phyloP scores from a whole-genome alignment of 2,113 vertebrate genomes.

The Xiphophorus couchianus region DNA sequence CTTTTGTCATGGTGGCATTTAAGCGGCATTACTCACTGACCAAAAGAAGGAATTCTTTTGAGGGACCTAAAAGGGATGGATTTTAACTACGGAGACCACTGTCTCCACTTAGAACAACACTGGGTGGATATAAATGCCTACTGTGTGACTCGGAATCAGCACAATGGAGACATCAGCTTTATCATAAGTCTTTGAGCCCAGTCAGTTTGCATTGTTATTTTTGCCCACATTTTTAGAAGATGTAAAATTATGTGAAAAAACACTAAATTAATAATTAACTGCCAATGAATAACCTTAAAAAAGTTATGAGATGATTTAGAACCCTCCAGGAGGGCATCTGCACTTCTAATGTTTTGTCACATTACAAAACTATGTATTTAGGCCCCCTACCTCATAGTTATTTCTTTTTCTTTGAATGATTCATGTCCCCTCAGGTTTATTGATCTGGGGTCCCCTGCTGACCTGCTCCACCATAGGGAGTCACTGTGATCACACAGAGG shows the following conservation, averaged over 20 bases:
- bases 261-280: not conserved
- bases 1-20: constrained; percentile 80
- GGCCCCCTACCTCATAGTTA: constrained; percentile 61
- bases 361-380: constrained; percentile 60
- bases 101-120: constrained; percentile 76
- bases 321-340: constrained; percentile 48
- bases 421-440: constrained; percentile 66
- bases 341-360: constrained; percentile 56
- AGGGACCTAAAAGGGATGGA: constrained; percentile 70
- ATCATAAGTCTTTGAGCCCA: constrained; percentile 22
- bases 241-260: not conserved
- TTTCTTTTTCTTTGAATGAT: constrained; percentile 62
- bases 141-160: constrained; percentile 62
- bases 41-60: constrained; percentile 74
- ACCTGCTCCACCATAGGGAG: constrained; percentile 44
- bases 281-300: not conserved
- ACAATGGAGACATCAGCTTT: constrained; percentile 40
- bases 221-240: not conserved
- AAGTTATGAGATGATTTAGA: constrained; percentile 51
- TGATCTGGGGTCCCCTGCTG: constrained; percentile 52
- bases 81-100: constrained; percentile 69
- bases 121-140: constrained; percentile 69
- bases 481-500: constrained; percentile 51
- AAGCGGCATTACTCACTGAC: constrained; percentile 79
- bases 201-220: not conserved